Evolutionary conservation across 2,113 vertebrate genomes (phyloP).

Genomic region (Apus apus): DNA sequence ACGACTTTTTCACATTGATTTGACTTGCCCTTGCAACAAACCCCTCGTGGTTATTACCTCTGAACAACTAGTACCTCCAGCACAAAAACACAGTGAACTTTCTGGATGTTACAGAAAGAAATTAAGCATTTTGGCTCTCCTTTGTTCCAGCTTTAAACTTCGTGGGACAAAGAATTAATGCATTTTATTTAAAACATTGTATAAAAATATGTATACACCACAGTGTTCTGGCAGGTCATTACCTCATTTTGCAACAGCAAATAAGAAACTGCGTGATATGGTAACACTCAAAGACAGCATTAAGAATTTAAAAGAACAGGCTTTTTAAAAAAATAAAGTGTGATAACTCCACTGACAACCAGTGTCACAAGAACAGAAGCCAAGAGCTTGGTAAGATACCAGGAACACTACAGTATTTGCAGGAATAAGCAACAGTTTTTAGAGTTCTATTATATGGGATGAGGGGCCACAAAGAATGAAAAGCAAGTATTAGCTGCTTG

Average conservation of each 20-base stretch:
- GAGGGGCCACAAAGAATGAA: background rate
- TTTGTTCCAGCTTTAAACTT: background rate
- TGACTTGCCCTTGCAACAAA: background rate
- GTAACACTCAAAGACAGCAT: background rate
- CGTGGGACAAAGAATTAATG: accelerated
- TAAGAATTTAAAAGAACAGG: background rate
- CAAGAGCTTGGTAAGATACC: accelerated
- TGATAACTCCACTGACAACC: background rate
- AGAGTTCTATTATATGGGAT: accelerated
- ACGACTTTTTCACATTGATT: accelerated
- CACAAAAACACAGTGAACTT: background rate
- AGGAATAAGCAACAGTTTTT: background rate
- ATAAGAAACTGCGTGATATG: background rate
- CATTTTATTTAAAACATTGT: background rate
- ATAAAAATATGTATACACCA: no score
- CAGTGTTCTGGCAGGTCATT: background rate
- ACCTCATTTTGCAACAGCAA: background rate
- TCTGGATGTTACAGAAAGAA: background rate
- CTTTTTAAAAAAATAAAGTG: background rate
- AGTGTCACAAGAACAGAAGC: background rate
- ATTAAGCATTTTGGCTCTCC: background rate
- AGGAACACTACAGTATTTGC: background rate
- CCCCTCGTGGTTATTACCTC: background rate
- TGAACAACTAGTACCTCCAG: background rate
- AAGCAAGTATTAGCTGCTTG: background rate